Evolutionary conservation across 2,113 vertebrate genomes (phyloP), one percentile per base, ranked within the genome.

Genomic region (Sebastes fasciatus): DNA sequence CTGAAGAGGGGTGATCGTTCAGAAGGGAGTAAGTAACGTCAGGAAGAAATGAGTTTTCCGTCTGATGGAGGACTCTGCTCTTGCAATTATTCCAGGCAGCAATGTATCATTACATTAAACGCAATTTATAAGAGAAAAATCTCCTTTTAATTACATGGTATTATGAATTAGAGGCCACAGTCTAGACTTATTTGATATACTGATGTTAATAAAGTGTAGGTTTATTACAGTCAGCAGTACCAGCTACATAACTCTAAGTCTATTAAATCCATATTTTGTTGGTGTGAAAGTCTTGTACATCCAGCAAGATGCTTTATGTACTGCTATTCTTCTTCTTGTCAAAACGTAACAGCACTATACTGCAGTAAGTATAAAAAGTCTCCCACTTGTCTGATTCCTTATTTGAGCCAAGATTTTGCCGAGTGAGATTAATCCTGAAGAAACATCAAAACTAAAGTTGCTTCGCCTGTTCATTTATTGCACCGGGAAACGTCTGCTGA

Each of bases 21-120:
- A 80, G 48, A 66, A 54, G 64, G 66, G 34, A 86, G 65, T 8
- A 8, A 16, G 49, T 45, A 71, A 51, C 8, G 13, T 74, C 63
- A 52, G 43, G 23, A 58, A 76, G 70, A 80, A 82, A 84, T 79
- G 2, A 79, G 66, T 73, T 84, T 78, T 71, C 72, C n/a, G 68
- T 55, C 63, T 82, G 75, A 88, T 70, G 70, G 72, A 88, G 60
- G 62, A 73, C 40, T 58, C 58, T 11, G 40, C 52, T 48, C 5
- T n/a, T 61, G 23, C 12, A 8, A 19, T 46, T 46, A 58, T 54
- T 58, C 46, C 11, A 78, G 49, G 26, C 23, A 54, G 17, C 13
- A 23, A 5, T 71, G 16, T 40, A 71, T 76, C 23, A 64, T 52
- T 0, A 34, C 51, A 65, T 58, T 71, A 79, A 83, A 72, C 51